Percentiles rank a stretch among this genome's conserved stretches.
phyloP scores from a whole-genome alignment of 2,888 invertebrate genomes.

The Troides helena region DNA sequence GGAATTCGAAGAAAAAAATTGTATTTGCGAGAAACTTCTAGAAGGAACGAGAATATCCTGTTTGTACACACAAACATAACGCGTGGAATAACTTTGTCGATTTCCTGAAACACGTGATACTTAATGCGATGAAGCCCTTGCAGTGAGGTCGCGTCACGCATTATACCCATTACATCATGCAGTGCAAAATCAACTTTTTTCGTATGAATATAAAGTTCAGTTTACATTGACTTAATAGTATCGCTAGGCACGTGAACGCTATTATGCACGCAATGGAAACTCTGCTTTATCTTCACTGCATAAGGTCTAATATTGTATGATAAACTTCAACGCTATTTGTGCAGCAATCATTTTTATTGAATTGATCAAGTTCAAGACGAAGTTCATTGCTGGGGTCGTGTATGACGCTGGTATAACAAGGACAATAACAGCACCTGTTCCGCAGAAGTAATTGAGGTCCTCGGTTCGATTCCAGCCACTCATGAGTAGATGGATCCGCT shows the following conservation, averaged over 20 bases:
- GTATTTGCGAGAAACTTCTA: background rate
- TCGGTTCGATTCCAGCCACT: too few species aligned
- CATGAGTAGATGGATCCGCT: too few species aligned
- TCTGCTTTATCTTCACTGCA: background rate
- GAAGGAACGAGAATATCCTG: background rate
- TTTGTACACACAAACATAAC: background rate
- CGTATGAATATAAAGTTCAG: background rate
- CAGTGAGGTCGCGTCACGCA: slow-evolving; percentile 47
- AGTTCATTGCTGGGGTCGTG: slow-evolving; percentile 21
- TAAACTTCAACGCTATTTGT: background rate
- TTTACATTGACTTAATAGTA: background rate
- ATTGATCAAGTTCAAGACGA: slow-evolving; percentile 26
- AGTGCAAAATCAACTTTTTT: slow-evolving; percentile 6
- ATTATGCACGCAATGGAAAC: slow-evolving; percentile 12
- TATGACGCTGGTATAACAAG: too few species aligned
- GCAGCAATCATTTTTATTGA: slow-evolving; percentile 14
- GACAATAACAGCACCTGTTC: too few species aligned
- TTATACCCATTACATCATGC: background rate
- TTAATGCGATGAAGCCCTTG: slow-evolving; percentile 66
- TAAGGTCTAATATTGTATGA: slow-evolving; percentile 1
- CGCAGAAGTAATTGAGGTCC: too few species aligned
- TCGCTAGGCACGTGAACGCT: background rate
- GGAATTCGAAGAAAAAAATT: too few species aligned
- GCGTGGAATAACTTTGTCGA: slow-evolving; percentile 38
- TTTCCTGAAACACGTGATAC: slow-evolving; percentile 49